These are phyloP conservation scores for Gallinago media DNA, from an alignment of 2,113 vertebrate species.

Conservation along the genomic window DNA sequence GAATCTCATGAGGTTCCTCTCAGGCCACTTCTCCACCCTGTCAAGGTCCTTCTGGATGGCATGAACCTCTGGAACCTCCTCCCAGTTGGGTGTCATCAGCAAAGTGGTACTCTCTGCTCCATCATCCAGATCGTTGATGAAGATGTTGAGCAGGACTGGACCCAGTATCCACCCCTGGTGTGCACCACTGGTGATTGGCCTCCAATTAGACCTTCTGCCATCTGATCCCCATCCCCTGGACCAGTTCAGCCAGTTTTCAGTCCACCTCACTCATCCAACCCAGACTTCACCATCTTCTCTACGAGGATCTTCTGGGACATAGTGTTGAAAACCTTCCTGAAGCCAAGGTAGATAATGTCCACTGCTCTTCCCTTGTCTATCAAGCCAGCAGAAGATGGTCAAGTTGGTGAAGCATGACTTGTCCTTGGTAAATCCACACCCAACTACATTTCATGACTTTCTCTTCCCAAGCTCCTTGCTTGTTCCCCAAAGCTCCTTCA, in stretches of 20 bases:
- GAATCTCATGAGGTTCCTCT: not conserved
- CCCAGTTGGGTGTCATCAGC: not conserved
- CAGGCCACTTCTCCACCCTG: not conserved
- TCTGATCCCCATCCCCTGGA: not conserved
- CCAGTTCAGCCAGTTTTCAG: not conserved
- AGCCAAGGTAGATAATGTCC: not conserved
- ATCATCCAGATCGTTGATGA: not conserved
- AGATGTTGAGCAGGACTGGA: not conserved
- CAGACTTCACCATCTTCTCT: not conserved
- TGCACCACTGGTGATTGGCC: not conserved
- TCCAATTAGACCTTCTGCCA: not conserved
- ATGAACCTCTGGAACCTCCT: fast-evolving
- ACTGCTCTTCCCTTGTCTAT: not conserved
- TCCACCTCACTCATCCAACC: not conserved
- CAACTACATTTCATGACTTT: not conserved
- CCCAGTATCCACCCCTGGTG: not conserved
- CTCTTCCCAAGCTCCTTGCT: not conserved
- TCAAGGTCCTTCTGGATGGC: not conserved
- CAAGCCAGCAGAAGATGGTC: not conserved
- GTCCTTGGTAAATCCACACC: not conserved
- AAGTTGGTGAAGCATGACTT: not conserved
- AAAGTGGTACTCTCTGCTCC: not conserved
- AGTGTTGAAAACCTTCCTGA: not conserved
- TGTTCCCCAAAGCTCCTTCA: not conserved
- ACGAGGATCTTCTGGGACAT: not conserved